Evolutionary conservation across 35 echinoderm and acorn worm genomes (phyloP).

Genomic region (Ophioderma brevispina): DNA sequence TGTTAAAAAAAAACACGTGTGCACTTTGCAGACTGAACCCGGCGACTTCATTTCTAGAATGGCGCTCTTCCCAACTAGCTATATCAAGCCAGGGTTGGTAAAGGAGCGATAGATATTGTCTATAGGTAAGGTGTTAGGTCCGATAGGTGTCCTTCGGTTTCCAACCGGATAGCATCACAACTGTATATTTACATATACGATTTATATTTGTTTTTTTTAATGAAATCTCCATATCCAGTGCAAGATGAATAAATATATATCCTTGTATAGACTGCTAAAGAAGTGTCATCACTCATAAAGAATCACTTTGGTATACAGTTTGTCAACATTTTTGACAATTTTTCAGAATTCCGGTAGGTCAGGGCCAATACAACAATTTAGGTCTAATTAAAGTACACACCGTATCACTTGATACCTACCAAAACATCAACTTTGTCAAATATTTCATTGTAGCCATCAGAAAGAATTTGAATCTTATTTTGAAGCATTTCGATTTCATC

Average conservation of each 20-base stretch:
- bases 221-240: not conserved
- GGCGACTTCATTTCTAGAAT: too few relatives aligned
- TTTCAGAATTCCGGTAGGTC: not conserved
- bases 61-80: too few relatives aligned
- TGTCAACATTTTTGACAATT: not conserved
- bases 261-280: not conserved
- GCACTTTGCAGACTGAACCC: too few relatives aligned
- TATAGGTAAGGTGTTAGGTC: too few relatives aligned
- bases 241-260: not conserved
- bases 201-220: too few relatives aligned
- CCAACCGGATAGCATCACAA: too few relatives aligned
- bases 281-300: not conserved
- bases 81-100: too few relatives aligned
- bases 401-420: slow-evolving; percentile 11
- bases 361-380: not conserved
- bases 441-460: slow-evolving; percentile 21
- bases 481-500: slow-evolving; percentile 40
- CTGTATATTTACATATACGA: too few relatives aligned
- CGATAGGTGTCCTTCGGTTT: too few relatives aligned
- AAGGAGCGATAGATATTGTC: too few relatives aligned
- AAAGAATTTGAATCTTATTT: slow-evolving; percentile 37
- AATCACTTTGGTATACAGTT: not conserved
- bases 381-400: not conserved
- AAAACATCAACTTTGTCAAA: slow-evolving; percentile 35
- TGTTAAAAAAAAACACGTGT: too few relatives aligned